These are phyloP conservation scores for Crenuchus spilurus DNA, from an alignment of 2,797 vertebrate genomes.

Conservation along the genomic window DNA sequence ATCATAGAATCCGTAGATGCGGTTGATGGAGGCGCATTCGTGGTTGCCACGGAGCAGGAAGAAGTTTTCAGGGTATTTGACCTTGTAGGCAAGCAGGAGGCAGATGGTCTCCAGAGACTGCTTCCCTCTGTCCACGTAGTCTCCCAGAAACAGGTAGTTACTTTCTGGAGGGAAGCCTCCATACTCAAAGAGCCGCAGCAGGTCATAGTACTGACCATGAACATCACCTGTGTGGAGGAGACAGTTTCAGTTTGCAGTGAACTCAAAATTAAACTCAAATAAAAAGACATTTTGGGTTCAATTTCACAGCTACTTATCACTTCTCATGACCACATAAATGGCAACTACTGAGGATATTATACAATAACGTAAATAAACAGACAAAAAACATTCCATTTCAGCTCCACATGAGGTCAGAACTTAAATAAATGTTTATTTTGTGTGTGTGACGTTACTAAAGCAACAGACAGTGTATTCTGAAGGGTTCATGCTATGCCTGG, in stretches of 20 bases:
- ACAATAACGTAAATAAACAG: no score
- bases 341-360: no score
- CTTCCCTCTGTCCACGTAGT: slow-evolving; percentile 84
- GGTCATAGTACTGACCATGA: slow-evolving; percentile 84
- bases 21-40: slow-evolving; percentile 83
- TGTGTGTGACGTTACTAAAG: slow-evolving; percentile 2
- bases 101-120: slow-evolving; percentile 85
- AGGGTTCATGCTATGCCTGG: not conserved
- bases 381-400: not conserved
- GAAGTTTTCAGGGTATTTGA: slow-evolving; percentile 86
- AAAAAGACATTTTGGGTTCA: not conserved
- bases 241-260: not conserved
- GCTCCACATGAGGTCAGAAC: not conserved
- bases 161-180: slow-evolving; percentile 84
- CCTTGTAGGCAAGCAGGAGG: slow-evolving; percentile 82
- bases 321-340: no score
- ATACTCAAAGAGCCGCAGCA: slow-evolving; percentile 83
- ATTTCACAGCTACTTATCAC: no score
- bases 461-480: not conserved
- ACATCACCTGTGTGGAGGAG: slow-evolving; percentile 77
- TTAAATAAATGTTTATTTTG: slow-evolving; percentile 13
- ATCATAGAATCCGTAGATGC: slow-evolving; percentile 86
- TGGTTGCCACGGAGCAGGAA: slow-evolving; percentile 84
- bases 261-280: not conserved
- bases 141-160: slow-evolving; percentile 84